Evolutionary conservation across 2,113 vertebrate species (phyloP).

Genomic region (Jaculus jaculus): DNA sequence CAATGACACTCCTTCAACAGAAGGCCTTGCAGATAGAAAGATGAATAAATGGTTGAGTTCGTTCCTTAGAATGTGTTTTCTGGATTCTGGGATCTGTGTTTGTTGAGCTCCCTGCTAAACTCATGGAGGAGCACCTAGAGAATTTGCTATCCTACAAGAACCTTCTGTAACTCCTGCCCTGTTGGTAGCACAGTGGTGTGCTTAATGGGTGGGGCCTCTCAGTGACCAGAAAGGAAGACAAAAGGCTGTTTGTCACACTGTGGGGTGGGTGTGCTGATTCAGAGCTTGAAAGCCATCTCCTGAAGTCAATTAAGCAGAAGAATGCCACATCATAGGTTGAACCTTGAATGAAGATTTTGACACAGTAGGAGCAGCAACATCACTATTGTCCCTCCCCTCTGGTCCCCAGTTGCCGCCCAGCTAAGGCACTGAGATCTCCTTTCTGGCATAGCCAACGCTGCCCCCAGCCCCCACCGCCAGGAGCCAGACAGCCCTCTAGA

Average conservation of each 20-base stretch:
- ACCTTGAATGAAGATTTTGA: background rate
- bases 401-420: background rate
- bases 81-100: background rate
- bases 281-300: background rate
- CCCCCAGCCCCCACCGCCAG: background rate
- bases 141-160: background rate
- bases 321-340: background rate
- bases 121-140: background rate
- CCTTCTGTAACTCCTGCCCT: background rate
- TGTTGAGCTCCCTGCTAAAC: background rate
- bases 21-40: constrained; percentile 9
- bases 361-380: background rate
- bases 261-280: background rate
- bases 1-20: constrained; percentile 48
- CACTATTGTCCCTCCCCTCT: background rate
- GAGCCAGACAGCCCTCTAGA: background rate
- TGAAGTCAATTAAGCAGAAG: background rate
- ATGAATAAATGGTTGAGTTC: constrained; percentile 67
- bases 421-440: background rate
- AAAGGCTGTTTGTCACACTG: background rate
- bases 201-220: background rate
- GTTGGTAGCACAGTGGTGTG: background rate
- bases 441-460: rapidly evolving
- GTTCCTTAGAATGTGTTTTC: constrained; percentile 29
- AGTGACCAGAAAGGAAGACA: background rate